phyloP scores from a whole-genome alignment of 2,797 vertebrate species.

The Astyanax mexicanus region DNA sequence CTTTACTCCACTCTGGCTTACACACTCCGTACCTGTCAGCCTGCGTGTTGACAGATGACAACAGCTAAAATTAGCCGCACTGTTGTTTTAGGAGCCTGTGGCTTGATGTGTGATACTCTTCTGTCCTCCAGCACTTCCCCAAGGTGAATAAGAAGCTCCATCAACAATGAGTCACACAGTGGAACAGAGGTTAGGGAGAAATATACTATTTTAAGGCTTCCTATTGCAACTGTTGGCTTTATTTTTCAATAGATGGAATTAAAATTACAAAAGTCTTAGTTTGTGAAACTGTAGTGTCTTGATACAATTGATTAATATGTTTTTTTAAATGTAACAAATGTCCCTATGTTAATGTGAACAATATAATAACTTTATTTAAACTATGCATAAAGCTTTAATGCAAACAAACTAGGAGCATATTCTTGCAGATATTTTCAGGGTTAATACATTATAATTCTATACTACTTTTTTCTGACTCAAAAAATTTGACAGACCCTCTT shows the following conservation, averaged over 20 bases:
- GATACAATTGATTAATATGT: too few relatives aligned
- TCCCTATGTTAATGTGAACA: too few relatives aligned
- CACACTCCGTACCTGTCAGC: conserved; percentile 22
- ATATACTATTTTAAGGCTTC: neutral
- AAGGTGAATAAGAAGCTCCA: conserved; percentile 8
- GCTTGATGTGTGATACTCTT: conserved; percentile 15
- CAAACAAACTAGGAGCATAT: too few relatives aligned
- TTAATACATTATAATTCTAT: too few relatives aligned
- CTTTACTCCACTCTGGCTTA: conserved; percentile 28
- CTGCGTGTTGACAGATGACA: conserved; percentile 36
- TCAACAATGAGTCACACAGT: neutral
- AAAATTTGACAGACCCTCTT: too few relatives aligned
- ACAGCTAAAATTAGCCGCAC: conserved; percentile 35
- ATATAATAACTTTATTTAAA: too few relatives aligned
- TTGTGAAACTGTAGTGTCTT: neutral
- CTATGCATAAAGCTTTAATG: too few relatives aligned
- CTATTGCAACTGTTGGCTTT: neutral
- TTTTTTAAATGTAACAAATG: too few relatives aligned
- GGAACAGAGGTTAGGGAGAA: neutral
- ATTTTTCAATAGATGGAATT: neutral
- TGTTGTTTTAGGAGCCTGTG: conserved; percentile 26
- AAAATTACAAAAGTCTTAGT: neutral
- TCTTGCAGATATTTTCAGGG: too few relatives aligned
- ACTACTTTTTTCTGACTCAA: too few relatives aligned
- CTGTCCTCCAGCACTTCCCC: conserved; percentile 22